These are phyloP conservation scores for Oxyscelio sp. DNA, from an alignment of 2,888 invertebrate species.

Conservation along the genomic window DNA sequence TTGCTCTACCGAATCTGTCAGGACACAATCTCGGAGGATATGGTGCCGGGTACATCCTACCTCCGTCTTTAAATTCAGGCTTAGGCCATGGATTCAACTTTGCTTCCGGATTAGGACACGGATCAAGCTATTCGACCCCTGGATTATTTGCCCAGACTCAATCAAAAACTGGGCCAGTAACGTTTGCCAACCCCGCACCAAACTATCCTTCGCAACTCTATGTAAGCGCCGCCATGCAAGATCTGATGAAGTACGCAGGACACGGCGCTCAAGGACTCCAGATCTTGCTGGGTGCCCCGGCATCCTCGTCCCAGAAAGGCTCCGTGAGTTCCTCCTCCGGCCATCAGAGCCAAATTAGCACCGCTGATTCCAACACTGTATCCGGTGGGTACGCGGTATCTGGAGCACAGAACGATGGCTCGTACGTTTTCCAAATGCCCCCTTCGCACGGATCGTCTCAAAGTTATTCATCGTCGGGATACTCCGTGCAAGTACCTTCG, in stretches of 20 bases:
- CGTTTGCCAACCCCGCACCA: slow-evolving; percentile 80
- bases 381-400: no score
- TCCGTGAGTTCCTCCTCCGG: no score
- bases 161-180: slow-evolving; percentile 85
- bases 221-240: slow-evolving; percentile 80
- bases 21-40: slow-evolving; percentile 74
- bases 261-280: slow-evolving; percentile 75
- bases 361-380: no score
- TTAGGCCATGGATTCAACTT: slow-evolving; percentile 73
- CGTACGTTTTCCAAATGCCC: no score
- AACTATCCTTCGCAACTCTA: slow-evolving; percentile 78
- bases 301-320: no score
- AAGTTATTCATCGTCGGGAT: slow-evolving; percentile 53
- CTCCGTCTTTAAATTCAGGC: slow-evolving; percentile 51
- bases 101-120: slow-evolving; percentile 73
- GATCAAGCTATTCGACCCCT: slow-evolving; percentile 59
- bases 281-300: no score
- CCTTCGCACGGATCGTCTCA: slow-evolving; percentile 66
- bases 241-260: slow-evolving; percentile 80
- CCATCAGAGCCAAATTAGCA: no score
- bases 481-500: slow-evolving; percentile 67
- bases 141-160: slow-evolving; percentile 76
- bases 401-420: no score
- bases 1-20: slow-evolving; percentile 50
- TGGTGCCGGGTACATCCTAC: slow-evolving; percentile 46